Percentiles rank a stretch among this genome's conserved stretches.
These are phyloP conservation scores for Mercenaria mercenaria DNA, from an alignment of 1,140 invertebrate genomes.

Conservation along the genomic window DNA sequence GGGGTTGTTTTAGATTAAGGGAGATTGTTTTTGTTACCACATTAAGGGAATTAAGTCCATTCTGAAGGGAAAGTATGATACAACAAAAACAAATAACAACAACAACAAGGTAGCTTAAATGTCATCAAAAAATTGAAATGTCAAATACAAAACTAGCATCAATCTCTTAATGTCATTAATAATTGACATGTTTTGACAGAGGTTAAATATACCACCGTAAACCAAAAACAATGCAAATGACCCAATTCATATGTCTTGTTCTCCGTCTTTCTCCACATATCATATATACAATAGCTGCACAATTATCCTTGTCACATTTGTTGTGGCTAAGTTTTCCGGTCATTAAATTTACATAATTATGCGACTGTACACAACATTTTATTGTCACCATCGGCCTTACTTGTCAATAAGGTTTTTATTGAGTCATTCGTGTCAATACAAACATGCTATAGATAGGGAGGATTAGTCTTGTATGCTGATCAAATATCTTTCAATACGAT, in stretches of 20 bases:
- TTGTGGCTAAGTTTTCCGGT: background rate
- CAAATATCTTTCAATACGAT: constrained; percentile 16
- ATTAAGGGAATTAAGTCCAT: too few relatives aligned
- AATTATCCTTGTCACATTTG: background rate
- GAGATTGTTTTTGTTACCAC: too few relatives aligned
- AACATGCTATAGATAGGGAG: background rate
- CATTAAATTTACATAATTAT: constrained; percentile 38
- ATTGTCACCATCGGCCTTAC: background rate
- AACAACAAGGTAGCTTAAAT: too few relatives aligned
- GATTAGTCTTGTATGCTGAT: background rate
- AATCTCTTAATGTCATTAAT: too few relatives aligned
- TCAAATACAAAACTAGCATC: too few relatives aligned
- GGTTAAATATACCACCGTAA: too few relatives aligned
- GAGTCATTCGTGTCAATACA: background rate
- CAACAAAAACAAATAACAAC: too few relatives aligned
- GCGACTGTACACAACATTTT: background rate
- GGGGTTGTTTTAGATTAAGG: too few relatives aligned
- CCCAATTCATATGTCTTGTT: background rate
- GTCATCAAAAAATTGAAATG: too few relatives aligned
- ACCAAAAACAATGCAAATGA: too few relatives aligned
- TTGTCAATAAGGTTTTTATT: constrained; percentile 7
- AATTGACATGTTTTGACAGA: too few relatives aligned
- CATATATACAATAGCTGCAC: background rate
- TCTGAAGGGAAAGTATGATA: too few relatives aligned
- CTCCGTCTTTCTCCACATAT: background rate